Evolutionary conservation across 2,888 invertebrate genomes (phyloP).

Genomic region (Xylocampa areola): DNA sequence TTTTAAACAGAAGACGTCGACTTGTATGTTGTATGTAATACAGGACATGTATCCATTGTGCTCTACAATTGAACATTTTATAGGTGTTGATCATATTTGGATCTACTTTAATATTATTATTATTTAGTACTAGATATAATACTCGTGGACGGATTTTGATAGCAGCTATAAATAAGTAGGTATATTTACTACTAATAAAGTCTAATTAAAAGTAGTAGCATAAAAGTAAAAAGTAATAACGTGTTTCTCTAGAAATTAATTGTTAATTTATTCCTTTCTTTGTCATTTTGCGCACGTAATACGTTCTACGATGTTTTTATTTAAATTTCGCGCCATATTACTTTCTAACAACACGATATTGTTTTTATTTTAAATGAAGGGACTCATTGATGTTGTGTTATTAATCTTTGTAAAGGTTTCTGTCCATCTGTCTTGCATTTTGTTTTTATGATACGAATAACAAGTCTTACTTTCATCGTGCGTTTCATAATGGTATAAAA

Average conservation of each 20-base stretch:
- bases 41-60: too few species aligned
- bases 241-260: background rate
- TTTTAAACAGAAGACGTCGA: too few species aligned
- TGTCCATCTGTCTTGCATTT: slow-evolving; percentile 27
- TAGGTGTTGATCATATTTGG: too few species aligned
- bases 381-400: slow-evolving; percentile 8
- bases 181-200: too few species aligned
- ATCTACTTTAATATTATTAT: too few species aligned
- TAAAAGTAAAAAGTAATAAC: too few species aligned
- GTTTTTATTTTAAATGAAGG: background rate
- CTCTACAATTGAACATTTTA: too few species aligned
- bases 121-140: too few species aligned
- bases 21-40: too few species aligned
- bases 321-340: background rate
- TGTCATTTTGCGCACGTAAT: background rate
- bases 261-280: background rate
- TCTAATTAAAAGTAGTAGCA: too few species aligned
- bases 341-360: background rate
- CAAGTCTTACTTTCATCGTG: background rate
- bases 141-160: too few species aligned
- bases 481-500: background rate
- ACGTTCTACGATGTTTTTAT: background rate
- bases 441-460: slow-evolving; percentile 8
- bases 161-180: too few species aligned
- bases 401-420: slow-evolving; percentile 10